Base-by-base conservation (phyloP, 2,113 vertebrate species). In the Misgurnus anguillicaudatus region DNA sequence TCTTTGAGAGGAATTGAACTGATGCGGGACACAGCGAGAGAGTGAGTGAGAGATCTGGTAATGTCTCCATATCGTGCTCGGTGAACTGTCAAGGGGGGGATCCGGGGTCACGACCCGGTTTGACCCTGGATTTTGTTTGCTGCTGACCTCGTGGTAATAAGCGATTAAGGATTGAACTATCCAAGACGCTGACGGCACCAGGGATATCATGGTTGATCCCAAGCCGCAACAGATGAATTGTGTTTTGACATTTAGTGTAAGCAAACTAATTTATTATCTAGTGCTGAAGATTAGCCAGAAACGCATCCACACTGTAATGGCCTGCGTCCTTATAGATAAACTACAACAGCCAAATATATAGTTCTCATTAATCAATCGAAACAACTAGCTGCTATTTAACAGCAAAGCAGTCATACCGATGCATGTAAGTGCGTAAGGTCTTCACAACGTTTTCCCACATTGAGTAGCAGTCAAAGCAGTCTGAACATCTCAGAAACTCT, bases 181-280 rank as follows among this genome's bases (percentile, higher is more conserved):
- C 82, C 74, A 80, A 57, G 86, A 84, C 82, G 85, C 83, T 85
- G 83, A 79, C 88, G 80, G 89, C 89, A 89, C 91, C 87, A 82
- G 80, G 82, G 89, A 90, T 85, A 89, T 86, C 89, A 91, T 92
- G 87, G 67, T 88, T 90, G 81, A 91, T 90, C 90, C 86, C 82
- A 17, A 67, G 88, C 89, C 88, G 89, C 90, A 90, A 89, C 88
- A 90, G 83, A 90, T 92, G 86, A 77, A 84, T 51, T 87, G 87
- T 89, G 86, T 93, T 94, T 91, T 94, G 93, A 95, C 92, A 93
- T 84, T 80, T 39, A 65, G 84, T 76, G 84, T 87, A 90, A 90
- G 90, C 87, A 82, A 84, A 79, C 80, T 86, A 85, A 75, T 64
- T 62, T 68, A 77, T 89, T 45, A 87, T 87, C 88, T 80, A 81